phyloP scores from a whole-genome alignment of 2,888 invertebrate genomes.

The Tenthredo mesomela region DNA sequence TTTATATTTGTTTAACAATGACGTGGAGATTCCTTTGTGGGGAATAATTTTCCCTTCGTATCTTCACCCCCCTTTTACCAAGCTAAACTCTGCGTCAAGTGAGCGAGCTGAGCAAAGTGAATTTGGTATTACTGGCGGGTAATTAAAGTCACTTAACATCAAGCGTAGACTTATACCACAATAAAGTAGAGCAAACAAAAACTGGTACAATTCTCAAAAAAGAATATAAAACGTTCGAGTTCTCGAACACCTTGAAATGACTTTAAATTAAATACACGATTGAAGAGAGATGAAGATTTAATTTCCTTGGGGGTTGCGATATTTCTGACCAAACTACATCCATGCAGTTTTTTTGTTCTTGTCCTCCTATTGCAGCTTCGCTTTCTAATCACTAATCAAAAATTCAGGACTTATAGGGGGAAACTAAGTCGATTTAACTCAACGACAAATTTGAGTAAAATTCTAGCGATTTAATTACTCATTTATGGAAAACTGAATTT shows the following conservation, averaged over 20 bases:
- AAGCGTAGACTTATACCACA: background rate
- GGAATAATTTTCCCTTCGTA: background rate
- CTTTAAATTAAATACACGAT: constrained; percentile 6
- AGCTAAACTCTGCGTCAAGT: background rate
- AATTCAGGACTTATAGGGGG: no score
- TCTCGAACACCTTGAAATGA: background rate
- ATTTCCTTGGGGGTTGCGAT: no score
- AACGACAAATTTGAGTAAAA: no score
- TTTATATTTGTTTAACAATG: background rate
- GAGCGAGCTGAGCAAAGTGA: background rate
- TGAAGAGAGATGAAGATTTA: no score
- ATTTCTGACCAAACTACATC: no score
- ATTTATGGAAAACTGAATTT: no score
- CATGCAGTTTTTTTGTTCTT: no score
- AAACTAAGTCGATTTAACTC: no score
- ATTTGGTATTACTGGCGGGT: constrained; percentile 17
- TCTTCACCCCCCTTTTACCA: background rate
- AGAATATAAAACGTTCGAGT: background rate
- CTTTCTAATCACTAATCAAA: no score
- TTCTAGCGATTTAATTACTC: no score
- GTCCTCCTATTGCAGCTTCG: no score
- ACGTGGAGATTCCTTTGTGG: background rate
- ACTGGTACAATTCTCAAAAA: constrained; percentile 9
- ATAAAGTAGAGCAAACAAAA: constrained; percentile 17
- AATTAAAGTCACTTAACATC: constrained; percentile 39